Percentiles rank a stretch among this genome's conserved stretches.
These are phyloP conservation scores for Rhagium mordax DNA, from an alignment of 2,888 invertebrate genomes.

Conservation along the genomic window DNA sequence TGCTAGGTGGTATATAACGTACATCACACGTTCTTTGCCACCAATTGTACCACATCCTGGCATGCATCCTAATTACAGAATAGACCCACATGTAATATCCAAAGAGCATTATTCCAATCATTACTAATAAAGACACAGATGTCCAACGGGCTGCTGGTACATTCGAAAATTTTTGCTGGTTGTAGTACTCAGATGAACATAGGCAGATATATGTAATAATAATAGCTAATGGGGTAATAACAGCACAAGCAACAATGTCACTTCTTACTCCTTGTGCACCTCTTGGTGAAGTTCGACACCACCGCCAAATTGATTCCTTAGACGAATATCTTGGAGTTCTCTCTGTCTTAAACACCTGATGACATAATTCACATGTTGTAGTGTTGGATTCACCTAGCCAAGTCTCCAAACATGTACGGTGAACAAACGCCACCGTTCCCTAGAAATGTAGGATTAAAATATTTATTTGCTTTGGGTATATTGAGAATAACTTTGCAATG, in stretches of 20 bases:
- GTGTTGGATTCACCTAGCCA: constrained; percentile 84
- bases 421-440: constrained; percentile 83
- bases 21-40: constrained; percentile 73
- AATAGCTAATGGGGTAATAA: constrained; percentile 75
- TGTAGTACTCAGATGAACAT: constrained; percentile 72
- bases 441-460: constrained; percentile 60
- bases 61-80: constrained; percentile 70
- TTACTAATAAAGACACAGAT: constrained; percentile 69
- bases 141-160: constrained; percentile 71
- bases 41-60: constrained; percentile 73
- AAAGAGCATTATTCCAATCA: constrained; percentile 71
- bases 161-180: constrained; percentile 69
- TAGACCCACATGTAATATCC: constrained; percentile 73
- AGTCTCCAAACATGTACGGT: constrained; percentile 81
- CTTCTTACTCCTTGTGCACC: constrained; percentile 67
- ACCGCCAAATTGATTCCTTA: constrained; percentile 74
- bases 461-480: constrained; percentile 3
- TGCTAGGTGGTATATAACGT: constrained; percentile 28
- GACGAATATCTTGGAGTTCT: constrained; percentile 77
- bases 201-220: constrained; percentile 72
- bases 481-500: constrained; percentile 69
- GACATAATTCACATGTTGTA: constrained; percentile 82
- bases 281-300: constrained; percentile 70
- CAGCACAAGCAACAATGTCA: constrained; percentile 74
- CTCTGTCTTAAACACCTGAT: constrained; percentile 77